phyloP scores from a whole-genome alignment of 2,888 invertebrate genomes.

The Pharmacophagus antenor region DNA sequence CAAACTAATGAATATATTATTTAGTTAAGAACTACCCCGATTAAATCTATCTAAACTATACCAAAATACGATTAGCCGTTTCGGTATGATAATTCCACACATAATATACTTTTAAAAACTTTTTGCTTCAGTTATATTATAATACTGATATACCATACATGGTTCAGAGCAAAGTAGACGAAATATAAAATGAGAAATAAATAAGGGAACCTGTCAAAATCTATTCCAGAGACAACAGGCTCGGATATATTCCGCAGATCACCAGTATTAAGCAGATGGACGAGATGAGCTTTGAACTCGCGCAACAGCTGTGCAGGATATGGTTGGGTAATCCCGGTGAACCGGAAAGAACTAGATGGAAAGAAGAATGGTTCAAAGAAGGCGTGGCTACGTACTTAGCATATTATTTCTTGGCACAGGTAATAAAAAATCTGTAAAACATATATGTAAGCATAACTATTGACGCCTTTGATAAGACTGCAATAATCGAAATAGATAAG shows the following conservation, averaged over 20 bases:
- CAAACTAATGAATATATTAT: no score
- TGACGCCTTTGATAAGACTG: no score
- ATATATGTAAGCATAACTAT: not conserved
- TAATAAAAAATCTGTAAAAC: constrained; percentile 33
- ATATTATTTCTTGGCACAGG: constrained; percentile 64
- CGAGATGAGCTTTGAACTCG: constrained; percentile 59
- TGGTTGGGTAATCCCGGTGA: constrained; percentile 75
- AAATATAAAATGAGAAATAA: not conserved
- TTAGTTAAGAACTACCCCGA: no score
- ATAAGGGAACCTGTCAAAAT: no score
- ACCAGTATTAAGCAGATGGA: constrained; percentile 27
- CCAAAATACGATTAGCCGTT: no score
- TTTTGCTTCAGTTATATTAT: no score
- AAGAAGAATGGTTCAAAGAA: constrained; percentile 73
- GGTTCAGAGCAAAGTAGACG: no score
- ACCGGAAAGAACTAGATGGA: constrained; percentile 58
- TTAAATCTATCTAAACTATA: no score
- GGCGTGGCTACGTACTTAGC: constrained; percentile 71
- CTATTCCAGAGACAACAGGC: constrained; percentile 23
- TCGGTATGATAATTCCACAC: no score
- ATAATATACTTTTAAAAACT: no score
- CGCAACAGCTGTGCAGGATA: constrained; percentile 64
- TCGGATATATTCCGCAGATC: constrained; percentile 13
- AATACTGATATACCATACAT: no score
- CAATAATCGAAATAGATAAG: no score